Evolutionary conservation across 2,888 invertebrate genomes (phyloP), one percentile per base, ranked within the genome.

Genomic region (Stenoptilia bipunctidactyla): DNA sequence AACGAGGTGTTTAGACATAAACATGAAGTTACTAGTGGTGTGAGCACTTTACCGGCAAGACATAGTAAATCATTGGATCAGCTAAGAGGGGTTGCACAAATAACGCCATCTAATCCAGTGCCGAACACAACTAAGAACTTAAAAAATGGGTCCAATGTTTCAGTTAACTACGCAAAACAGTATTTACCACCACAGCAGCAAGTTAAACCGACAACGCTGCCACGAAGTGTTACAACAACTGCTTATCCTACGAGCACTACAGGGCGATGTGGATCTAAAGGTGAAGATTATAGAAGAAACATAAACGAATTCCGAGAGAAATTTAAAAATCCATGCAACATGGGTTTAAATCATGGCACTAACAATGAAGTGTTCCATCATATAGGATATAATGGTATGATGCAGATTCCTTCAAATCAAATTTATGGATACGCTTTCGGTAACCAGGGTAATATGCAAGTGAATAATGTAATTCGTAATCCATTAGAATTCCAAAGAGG

Each of bases 61-160:
- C 93, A 94, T 58, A 93, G 93, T 65, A 93, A 92, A 63, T 93
- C 93, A 1, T 68, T 94, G 47, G 94, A 94, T 66, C 92, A 93
- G 52, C 68, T 93, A 36, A 88, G 90, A 51, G 82, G 89, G 2
- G 13, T 9, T 6, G 82, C 85, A 34, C 74, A 83, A 60, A 66
- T 76, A 61, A 56, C 66, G 20, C 70, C 76, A 10, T 51, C 70
- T 8, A 74, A 59, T 48, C 63, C 60, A 43, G 53, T 67, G 40
- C 69, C 73, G 57, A 66, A 64, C 15, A 52, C 79, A 39, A 53
- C 66, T 5, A 82, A 80, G 49, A 69, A 65, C 45, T 45, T 63
- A 1, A 67, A 66, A 54, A 82, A 76, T 53, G 65, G 56, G 51
- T 80, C 83, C 2, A 80, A 80, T 47, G 56, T 67, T 14, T 76